Base-by-base conservation (phyloP, 2,113 vertebrate genomes). In the Kobus ellipsiprymnus region DNA sequence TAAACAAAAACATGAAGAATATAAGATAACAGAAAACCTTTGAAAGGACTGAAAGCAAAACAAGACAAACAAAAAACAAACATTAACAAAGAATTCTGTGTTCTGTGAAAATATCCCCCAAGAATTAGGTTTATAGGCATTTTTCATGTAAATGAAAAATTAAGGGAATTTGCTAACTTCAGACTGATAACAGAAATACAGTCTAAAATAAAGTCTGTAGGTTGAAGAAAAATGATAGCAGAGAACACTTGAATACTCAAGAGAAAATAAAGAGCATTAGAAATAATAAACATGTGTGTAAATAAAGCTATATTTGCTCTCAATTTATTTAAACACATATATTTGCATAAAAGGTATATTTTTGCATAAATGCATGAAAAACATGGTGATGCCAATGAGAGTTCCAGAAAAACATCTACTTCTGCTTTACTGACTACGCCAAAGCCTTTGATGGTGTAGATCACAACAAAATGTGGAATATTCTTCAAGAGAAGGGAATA, bases 1-100 rank as follows among this genome's bases (percentile, higher is more conserved):
- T 85, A 48, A 92, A 83, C 2, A 88, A 94, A 94, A 50, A n/a
- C 27, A 64, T 62, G 46, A 93, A 77, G 21, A 29, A 67, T 88
- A 19, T 23, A 67, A 93, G 13, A 78, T 52, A 59, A 59, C 14
- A 27, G 23, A 62, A 86, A 78, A 29, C 4, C 12, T 82, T 60
- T 60, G 62, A 48, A 80, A 48, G 2, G 1, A 77, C 14, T 64
- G 19, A 94, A 83, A 77, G 19, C 5, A 87, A 93, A 71, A 67
- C 2, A 62, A 78, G 36, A 46, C 16, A 74, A 52, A 33, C 1
- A 17, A 52, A 33, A 81, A 67, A n/a, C 40, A 90, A 82, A 91
- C 7, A 7, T 59, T 27, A 93, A 50, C 2, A 64, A 87, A 57
- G 7, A 71, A 81, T 30, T 83, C 1, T 64, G 7, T 19, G 29